Percentiles rank a stretch among this genome's conserved stretches.
Conservation (phyloP, 2,888 invertebrate genomes). For the Lordiphosa fenestrarum region DNA sequence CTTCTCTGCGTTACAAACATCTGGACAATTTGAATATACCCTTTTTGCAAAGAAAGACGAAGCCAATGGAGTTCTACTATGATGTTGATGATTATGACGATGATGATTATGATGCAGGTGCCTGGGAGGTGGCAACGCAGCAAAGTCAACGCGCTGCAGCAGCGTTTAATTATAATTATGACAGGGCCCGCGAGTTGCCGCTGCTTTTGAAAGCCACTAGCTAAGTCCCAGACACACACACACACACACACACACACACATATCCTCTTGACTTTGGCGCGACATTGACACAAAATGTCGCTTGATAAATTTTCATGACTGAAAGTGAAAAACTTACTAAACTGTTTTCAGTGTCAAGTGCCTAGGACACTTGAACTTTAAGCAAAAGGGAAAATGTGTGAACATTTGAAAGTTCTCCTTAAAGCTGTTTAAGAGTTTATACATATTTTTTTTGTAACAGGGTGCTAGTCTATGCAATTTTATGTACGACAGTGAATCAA, state of each 20-base stretch:
- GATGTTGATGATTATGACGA: not conserved
- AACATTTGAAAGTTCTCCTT: too few relatives aligned
- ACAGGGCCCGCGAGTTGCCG: conserved; percentile 29
- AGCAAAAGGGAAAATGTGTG: too few relatives aligned
- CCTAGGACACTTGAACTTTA: too few relatives aligned
- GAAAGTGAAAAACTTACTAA: conserved; percentile 7
- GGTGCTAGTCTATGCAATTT: too few relatives aligned
- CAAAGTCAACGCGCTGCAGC: conserved; percentile 57
- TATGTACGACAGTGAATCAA: too few relatives aligned
- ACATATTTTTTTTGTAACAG: too few relatives aligned
- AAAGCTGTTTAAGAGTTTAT: too few relatives aligned
- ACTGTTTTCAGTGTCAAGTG: too few relatives aligned
- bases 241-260: not conserved
- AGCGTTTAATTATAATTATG: conserved; percentile 73
- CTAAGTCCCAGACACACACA: conserved; percentile 11
- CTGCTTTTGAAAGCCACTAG: not conserved
- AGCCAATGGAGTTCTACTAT: conserved; percentile 22
- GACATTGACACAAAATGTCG: conserved; percentile 69
- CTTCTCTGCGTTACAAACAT: too few relatives aligned
- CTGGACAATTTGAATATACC: too few relatives aligned
- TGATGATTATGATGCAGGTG: conserved; percentile 28
- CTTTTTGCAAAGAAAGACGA: conserved; percentile 4
- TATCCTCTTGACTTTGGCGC: conserved; percentile 60
- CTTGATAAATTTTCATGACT: conserved; percentile 54
- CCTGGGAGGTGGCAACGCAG: conserved; percentile 30